Evolutionary conservation across 1,140 invertebrate genomes (phyloP).

Genomic region (Eumaeus atala): DNA sequence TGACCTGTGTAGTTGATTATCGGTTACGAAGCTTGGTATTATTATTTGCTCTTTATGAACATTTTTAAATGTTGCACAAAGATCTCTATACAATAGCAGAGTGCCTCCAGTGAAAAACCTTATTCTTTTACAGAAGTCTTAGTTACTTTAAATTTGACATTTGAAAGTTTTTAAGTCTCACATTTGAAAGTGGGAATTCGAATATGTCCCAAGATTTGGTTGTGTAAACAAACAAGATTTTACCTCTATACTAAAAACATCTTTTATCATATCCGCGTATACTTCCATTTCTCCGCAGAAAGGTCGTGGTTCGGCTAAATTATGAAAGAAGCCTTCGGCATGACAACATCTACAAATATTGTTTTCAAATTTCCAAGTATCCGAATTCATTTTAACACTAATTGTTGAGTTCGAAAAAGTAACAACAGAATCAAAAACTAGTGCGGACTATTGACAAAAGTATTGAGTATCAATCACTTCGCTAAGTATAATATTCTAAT

Average conservation of each 20-base stretch:
- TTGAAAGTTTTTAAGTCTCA: too few species aligned
- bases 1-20: too few species aligned
- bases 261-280: constrained; percentile 48
- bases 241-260: constrained; percentile 47
- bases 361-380: constrained; percentile 40
- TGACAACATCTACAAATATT: constrained; percentile 57
- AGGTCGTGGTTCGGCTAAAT: constrained; percentile 34
- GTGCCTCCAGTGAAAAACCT: too few species aligned
- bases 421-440: background rate
- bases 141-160: too few species aligned
- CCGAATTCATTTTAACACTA: constrained; percentile 34
- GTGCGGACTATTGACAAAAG: background rate
- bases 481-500: background rate
- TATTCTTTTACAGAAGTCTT: too few species aligned
- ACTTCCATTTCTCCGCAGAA: constrained; percentile 35
- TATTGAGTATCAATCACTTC: background rate
- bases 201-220: too few species aligned
- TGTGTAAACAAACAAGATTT: constrained; percentile 15
- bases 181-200: too few species aligned
- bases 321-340: constrained; percentile 41
- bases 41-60: too few species aligned
- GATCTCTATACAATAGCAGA: too few species aligned
- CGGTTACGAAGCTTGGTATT: too few species aligned
- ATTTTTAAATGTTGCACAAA: too few species aligned
- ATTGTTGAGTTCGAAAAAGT: constrained; percentile 5